These are phyloP conservation scores for Lagopus muta DNA, from an alignment of 2,113 vertebrate species.

Conservation along the genomic window DNA sequence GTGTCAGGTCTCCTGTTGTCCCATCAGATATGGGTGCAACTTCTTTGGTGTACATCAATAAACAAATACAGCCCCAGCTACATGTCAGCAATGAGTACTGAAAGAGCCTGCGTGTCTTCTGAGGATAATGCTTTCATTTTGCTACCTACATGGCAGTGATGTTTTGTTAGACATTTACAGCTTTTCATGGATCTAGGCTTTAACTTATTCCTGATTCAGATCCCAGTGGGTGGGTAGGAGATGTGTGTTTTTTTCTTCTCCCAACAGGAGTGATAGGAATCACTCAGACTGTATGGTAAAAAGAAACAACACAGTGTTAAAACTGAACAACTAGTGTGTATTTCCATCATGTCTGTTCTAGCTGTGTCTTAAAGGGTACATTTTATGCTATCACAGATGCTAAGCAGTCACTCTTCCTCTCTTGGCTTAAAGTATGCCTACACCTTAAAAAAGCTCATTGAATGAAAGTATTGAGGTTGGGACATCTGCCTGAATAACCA, in stretches of 20 bases:
- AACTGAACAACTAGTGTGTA: neutral
- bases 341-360: neutral
- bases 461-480: neutral
- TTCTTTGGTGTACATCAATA: neutral
- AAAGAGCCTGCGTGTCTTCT: neutral
- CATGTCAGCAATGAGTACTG: neutral
- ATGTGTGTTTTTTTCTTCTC: neutral
- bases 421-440: neutral
- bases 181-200: neutral
- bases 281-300: neutral
- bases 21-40: neutral
- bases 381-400: neutral
- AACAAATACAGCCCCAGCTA: neutral
- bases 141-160: neutral
- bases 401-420: neutral
- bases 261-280: neutral
- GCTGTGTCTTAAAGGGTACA: neutral
- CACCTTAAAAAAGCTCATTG: neutral
- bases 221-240: neutral
- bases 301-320: neutral
- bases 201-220: neutral
- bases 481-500: neutral
- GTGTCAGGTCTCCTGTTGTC: fast-evolving
- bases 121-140: neutral
- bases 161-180: neutral